phyloP scores from a whole-genome alignment of 2,888 invertebrate species.

The Rhorus exstirpatorius region DNA sequence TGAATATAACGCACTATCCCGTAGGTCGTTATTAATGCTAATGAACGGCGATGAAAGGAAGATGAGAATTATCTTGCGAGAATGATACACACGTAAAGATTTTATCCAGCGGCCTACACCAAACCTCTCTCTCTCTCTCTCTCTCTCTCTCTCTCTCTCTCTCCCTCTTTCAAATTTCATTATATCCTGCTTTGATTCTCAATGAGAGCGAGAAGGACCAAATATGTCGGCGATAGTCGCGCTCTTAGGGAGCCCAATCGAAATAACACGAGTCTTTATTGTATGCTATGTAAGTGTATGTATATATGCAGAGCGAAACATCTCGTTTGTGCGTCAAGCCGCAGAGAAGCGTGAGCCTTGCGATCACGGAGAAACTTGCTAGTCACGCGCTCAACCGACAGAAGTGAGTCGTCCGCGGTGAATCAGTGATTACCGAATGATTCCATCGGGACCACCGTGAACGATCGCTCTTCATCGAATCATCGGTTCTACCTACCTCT shows the following conservation, averaged over 20 bases:
- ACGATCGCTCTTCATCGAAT: constrained; percentile 66
- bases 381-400: constrained; percentile 65
- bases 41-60: constrained; percentile 56
- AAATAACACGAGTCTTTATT: constrained; percentile 57
- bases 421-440: constrained; percentile 70
- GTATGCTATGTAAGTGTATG: constrained; percentile 10
- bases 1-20: constrained; percentile 2
- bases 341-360: constrained; percentile 45
- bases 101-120: constrained; percentile 19
- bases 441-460: constrained; percentile 68
- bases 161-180: background rate
- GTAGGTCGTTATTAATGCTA: constrained; percentile 60
- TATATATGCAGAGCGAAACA: constrained; percentile 44
- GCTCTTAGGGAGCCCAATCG: constrained; percentile 14
- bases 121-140: constrained; percentile 16
- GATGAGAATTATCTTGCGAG: constrained; percentile 54
- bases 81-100: constrained; percentile 28
- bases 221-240: constrained; percentile 23
- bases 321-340: constrained; percentile 16
- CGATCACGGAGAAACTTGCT: constrained; percentile 48
- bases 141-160: constrained; percentile 22
- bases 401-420: constrained; percentile 69
- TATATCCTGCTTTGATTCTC: background rate
- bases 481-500: constrained; percentile 35
- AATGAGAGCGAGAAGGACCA: constrained; percentile 12